Base-by-base conservation (phyloP, 2,888 invertebrate genomes). In the Megastigmus dorsalis region DNA sequence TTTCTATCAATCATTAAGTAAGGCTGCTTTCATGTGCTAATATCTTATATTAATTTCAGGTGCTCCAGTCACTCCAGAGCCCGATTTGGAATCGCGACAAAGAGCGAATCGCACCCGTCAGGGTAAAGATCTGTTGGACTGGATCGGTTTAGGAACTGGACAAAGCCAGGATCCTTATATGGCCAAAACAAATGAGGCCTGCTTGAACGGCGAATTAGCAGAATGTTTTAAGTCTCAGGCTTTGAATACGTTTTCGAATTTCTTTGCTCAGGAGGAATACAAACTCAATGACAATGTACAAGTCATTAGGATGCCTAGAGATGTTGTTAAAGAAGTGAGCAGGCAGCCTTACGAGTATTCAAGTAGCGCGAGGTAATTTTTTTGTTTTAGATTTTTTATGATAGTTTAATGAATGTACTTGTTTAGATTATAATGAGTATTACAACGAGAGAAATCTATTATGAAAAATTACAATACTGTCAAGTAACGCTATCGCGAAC, bases 191-290 rank as follows among this genome's bases (percentile, higher is more conserved):
- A 95, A 95, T 68, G 90, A 92, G 77, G 93, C 92, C 77, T 95
- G 95, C 81, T 88, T 95, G 69, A 92, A 90, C 76, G 95, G 95
- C 3, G 95, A 95, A 85, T 88, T 95, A n/a, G 93, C 95, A 0
- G 95, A 95, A 84, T 95, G 95, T 84, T 95, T 95, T 85, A 95
- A 95, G 83, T 95, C 94, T 0, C 93, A 93, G 79, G 95, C 95
- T 0, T 86, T 95, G 60, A 90, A 91, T 68, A 93, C 93, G 0
- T 92, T 95, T 71, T 93, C 94, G 63, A 94, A 95, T 67, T 95
- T 95, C 86, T 95, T 95, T 83, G 91, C 92, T 82, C 92, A 93
- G 80, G 92, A 83, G 2, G 82, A 81, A 36, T 86, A 87, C 60
- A 73, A 75, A 65, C 84, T 95, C 66, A 93, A 93, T 41, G 93